These are phyloP conservation scores for Leptopilina syphax DNA, from an alignment of 2,888 invertebrate species.

Conservation along the genomic window DNA sequence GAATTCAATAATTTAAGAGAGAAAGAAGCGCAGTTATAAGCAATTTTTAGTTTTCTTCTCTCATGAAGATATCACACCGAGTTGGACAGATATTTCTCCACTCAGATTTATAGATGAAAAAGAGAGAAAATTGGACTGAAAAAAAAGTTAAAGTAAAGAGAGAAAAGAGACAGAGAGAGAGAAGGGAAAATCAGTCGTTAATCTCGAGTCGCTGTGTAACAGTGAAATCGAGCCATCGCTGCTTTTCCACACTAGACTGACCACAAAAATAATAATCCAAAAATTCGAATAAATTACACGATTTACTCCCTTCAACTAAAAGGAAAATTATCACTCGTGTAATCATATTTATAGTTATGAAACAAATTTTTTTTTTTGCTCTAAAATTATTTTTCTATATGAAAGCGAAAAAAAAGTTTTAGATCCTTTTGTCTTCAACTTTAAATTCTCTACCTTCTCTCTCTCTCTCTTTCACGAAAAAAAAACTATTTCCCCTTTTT, in stretches of 20 bases:
- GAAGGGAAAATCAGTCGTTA: slow-evolving; percentile 61
- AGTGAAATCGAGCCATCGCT: slow-evolving; percentile 56
- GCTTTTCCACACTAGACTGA: slow-evolving; percentile 47
- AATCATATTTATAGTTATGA: slow-evolving; percentile 46
- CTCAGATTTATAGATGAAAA: slow-evolving; percentile 65
- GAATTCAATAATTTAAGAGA: no score
- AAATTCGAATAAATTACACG: slow-evolving; percentile 28
- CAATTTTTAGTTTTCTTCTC: slow-evolving; percentile 72
- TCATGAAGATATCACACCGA: slow-evolving; percentile 59
- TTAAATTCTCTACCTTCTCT: no score
- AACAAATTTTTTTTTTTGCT: not conserved
- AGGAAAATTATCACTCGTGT: slow-evolving; percentile 52
- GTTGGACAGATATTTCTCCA: slow-evolving; percentile 65
- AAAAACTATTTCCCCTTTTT: not conserved
- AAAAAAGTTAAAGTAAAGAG: slow-evolving; percentile 51
- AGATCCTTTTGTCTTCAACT: no score
- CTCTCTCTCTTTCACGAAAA: no score
- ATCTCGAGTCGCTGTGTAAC: slow-evolving; percentile 53
- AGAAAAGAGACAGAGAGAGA: slow-evolving; percentile 30
- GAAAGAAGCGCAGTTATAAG: slow-evolving; percentile 64
- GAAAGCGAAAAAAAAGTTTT: not conserved
- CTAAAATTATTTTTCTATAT: not conserved
- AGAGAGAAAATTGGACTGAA: slow-evolving; percentile 49
- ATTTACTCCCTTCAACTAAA: slow-evolving; percentile 42
- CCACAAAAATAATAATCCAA: slow-evolving; percentile 37